These are phyloP conservation scores for Alentia gelatinosa DNA, from an alignment of 2,888 invertebrate genomes.

Conservation along the genomic window DNA sequence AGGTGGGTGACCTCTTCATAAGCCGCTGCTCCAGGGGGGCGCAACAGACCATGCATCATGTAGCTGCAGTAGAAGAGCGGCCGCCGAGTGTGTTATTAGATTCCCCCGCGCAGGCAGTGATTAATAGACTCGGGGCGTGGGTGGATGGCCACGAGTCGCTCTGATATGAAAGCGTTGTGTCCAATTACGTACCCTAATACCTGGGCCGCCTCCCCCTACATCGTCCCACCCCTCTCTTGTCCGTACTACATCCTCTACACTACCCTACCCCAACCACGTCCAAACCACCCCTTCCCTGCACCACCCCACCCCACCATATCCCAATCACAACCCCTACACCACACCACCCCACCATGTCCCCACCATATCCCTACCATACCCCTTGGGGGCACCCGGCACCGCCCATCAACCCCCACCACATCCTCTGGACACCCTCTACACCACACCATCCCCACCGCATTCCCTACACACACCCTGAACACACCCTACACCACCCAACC, in stretches of 20 bases:
- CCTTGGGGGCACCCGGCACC: no score
- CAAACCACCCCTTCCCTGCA: no score
- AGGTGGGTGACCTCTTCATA: neutral
- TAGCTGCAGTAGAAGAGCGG: neutral
- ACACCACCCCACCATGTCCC: neutral
- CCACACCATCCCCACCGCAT: no score
- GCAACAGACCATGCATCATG: neutral
- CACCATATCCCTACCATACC: neutral
- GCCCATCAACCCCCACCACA: no score
- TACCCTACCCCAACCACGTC: no score
- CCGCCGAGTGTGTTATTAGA: slow-evolving; percentile 32
- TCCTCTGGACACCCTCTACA: no score
- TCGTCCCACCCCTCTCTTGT: no score
- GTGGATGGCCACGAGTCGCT: neutral
- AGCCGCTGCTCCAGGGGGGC: neutral
- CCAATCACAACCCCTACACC: no score
- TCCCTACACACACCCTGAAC: no score
- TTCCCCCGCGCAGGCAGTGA: slow-evolving; percentile 4
- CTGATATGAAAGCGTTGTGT: slow-evolving; percentile 45
- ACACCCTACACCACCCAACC: no score
- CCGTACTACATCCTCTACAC: no score
- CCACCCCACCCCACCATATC: no score
- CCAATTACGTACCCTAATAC: slow-evolving; percentile 37
- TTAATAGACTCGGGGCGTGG: slow-evolving; percentile 27
- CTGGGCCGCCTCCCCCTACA: neutral